phyloP scores from a whole-genome alignment of 2,113 vertebrate genomes.

The Phocoena sinus region DNA sequence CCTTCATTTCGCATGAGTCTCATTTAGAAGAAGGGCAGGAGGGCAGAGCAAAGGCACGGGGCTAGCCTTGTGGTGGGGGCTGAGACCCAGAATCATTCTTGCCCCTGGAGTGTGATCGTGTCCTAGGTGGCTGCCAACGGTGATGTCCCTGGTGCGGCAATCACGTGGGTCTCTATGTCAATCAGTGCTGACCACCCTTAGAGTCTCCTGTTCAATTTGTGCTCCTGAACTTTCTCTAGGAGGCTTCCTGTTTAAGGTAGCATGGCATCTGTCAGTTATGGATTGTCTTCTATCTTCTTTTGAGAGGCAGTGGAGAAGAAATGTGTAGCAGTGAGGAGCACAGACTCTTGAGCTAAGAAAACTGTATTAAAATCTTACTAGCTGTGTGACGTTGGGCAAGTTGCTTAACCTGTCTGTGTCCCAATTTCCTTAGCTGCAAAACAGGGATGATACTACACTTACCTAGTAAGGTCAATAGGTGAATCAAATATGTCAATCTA shows the following conservation, averaged over 20 bases:
- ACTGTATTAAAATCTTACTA: not conserved
- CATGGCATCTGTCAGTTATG: no score
- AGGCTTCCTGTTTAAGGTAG: not conserved
- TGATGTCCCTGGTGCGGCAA: not conserved
- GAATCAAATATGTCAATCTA: not conserved
- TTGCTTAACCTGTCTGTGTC: not conserved
- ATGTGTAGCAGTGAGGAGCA: not conserved
- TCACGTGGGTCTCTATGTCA: not conserved
- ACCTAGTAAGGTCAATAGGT: not conserved
- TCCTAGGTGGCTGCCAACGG: not conserved
- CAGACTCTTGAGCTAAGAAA: not conserved
- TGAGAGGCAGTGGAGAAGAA: not conserved
- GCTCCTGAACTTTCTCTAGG: not conserved
- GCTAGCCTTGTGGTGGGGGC: not conserved
- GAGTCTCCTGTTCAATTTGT: not conserved
- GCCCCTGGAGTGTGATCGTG: not conserved
- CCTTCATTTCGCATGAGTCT: constrained; percentile 44
- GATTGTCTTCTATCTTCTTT: not conserved
- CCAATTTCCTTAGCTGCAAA: not conserved
- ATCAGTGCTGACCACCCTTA: not conserved
- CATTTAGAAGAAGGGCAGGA: constrained; percentile 21
- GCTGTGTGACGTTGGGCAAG: not conserved
- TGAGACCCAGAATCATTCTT: not conserved
- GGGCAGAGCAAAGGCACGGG: not conserved
- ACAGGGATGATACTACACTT: not conserved